These are phyloP conservation scores for Euthynnus affinis DNA, from an alignment of 2,797 vertebrate species.

Conservation along the genomic window DNA sequence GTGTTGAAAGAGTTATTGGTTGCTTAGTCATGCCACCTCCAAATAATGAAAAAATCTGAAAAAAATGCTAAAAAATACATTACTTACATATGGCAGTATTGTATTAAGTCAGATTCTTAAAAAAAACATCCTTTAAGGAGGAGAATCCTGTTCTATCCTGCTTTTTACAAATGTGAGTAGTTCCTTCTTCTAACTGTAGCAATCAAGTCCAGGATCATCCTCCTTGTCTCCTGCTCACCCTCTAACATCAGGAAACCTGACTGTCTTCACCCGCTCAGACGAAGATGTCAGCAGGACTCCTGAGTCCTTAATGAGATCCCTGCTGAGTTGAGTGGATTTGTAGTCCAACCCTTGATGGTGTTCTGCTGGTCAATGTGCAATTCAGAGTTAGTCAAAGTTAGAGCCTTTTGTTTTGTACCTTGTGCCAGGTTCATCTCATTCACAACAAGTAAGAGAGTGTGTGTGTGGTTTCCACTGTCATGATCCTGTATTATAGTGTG, in stretches of 20 bases:
- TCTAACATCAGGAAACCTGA: neutral
- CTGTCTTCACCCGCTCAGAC: neutral
- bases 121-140: no score
- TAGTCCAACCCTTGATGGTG: neutral
- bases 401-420: neutral
- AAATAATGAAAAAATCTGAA: no score
- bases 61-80: no score
- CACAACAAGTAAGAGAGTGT: neutral
- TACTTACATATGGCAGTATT: no score
- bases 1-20: no score
- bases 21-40: no score
- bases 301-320: neutral
- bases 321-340: neutral
- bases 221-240: neutral
- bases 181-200: no score
- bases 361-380: neutral
- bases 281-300: constrained; percentile 13
- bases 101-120: no score
- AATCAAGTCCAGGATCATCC: neutral
- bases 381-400: neutral
- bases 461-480: neutral
- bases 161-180: neutral
- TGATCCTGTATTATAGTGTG: neutral
- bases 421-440: neutral
- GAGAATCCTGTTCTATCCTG: no score